These are phyloP conservation scores for Apodemia zela DNA, from an alignment of 2,888 invertebrate species.

Conservation along the genomic window DNA sequence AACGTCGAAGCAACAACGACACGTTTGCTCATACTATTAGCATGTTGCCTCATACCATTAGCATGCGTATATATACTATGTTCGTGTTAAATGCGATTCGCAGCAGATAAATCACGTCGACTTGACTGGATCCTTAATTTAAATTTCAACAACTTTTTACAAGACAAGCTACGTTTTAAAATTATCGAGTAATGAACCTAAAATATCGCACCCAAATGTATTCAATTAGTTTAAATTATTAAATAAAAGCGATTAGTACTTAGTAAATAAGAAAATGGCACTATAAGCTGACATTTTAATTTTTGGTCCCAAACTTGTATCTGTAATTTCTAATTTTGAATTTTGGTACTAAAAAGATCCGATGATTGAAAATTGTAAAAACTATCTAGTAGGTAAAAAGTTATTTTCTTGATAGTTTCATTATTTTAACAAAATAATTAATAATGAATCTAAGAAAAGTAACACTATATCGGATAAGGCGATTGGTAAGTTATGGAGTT, in stretches of 20 bases:
- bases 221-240: slow-evolving; percentile 28
- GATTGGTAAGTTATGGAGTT: too few relatives aligned
- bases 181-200: too few relatives aligned
- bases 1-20: not conserved
- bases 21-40: not conserved
- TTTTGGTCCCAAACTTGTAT: slow-evolving; percentile 63
- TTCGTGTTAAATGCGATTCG: too few relatives aligned
- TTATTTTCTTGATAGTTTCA: not conserved
- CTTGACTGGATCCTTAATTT: too few relatives aligned
- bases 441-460: too few relatives aligned
- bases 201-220: not conserved
- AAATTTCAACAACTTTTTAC: too few relatives aligned
- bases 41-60: too few relatives aligned
- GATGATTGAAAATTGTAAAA: not conserved
- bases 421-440: not conserved
- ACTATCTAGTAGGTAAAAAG: not conserved
- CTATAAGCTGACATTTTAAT: slow-evolving; percentile 42
- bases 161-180: too few relatives aligned
- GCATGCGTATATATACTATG: too few relatives aligned
- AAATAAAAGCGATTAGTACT: slow-evolving; percentile 22
- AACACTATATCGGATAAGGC: too few relatives aligned
- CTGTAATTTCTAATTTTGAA: slow-evolving; percentile 18
- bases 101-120: too few relatives aligned
- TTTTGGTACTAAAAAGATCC: not conserved
- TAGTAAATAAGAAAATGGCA: slow-evolving; percentile 47